These are phyloP conservation scores for Anhinga anhinga DNA, from an alignment of 2,113 vertebrate genomes.

Conservation along the genomic window DNA sequence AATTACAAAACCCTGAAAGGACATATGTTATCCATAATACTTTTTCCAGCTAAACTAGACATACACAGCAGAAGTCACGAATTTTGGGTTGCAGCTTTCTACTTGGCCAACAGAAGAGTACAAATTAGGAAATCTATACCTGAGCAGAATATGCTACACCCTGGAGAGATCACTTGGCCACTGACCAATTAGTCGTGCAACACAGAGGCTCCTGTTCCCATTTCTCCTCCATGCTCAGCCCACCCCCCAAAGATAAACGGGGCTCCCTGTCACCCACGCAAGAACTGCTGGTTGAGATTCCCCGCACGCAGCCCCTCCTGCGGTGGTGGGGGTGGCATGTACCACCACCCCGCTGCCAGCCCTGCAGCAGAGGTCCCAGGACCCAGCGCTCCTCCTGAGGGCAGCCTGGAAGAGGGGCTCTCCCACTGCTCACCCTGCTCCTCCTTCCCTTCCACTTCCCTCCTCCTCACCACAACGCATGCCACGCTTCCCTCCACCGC, in stretches of 20 bases:
- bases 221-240: not conserved
- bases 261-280: not conserved
- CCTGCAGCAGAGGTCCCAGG: not conserved
- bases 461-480: not conserved
- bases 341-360: accelerated
- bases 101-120: not conserved
- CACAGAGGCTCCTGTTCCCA: not conserved
- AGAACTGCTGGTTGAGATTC: not conserved
- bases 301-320: not conserved
- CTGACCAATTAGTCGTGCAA: not conserved
- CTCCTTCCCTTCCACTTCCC: not conserved
- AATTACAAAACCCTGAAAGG: not conserved
- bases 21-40: not conserved
- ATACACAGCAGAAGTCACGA: not conserved
- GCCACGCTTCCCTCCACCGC: not conserved
- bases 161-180: not conserved
- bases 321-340: accelerated
- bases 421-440: not conserved
- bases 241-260: not conserved
- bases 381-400: not conserved
- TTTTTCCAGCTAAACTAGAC: not conserved
- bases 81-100: not conserved
- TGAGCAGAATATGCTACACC: not conserved
- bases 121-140: not conserved
- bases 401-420: not conserved